Base-by-base conservation (phyloP, 2,113 vertebrate species). In the Anser brachyrhynchus region DNA sequence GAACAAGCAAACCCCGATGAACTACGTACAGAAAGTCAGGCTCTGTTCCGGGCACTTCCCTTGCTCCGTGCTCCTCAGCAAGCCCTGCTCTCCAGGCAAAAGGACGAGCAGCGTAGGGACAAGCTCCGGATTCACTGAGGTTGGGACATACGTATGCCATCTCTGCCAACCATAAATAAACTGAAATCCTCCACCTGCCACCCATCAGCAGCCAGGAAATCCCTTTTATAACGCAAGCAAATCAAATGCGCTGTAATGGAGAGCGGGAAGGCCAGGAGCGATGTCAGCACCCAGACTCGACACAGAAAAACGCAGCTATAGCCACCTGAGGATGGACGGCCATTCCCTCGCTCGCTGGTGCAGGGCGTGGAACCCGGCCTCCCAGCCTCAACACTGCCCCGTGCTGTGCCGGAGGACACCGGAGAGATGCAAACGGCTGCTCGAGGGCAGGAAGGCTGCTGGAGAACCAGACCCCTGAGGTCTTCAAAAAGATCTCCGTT, bases 381-480 rank as follows among this genome's bases (percentile, higher is more conserved):
- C 17, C 13, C 1, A 9, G 3, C 1, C 51, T 31, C n/a, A 7
- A 10, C 2, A 4, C 17, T 6, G 29, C n/a, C 3, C 2, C 41
- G 9, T 2, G 29, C 69, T 20, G n/a, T 9, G 18, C 25, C 35
- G 1, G 14, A 66, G 49, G 13, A 1, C 4, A 44, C 13, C 20
- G 28, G 17, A 41, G 39, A 33, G 28, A 33, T 10, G 43, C 51
- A 33, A 58, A 21, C 11, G 28, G 5, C 14, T 18, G 70, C 12
- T 10, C 10, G 18, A 67, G 52, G 33, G 31, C 51, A 23, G 64
- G 61, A 66, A 31, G 19, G 55, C 31, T 49, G 4, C n/a, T 22
- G 13, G 28, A 75, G 52, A 66, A 49, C 52, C 23, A 1, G 3
- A 15, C 29, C 29, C 44, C 25, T 26, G 33, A 46, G 52, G 13